Conservation (phyloP, 2,888 invertebrate genomes). For the Pheosia tremula region DNA sequence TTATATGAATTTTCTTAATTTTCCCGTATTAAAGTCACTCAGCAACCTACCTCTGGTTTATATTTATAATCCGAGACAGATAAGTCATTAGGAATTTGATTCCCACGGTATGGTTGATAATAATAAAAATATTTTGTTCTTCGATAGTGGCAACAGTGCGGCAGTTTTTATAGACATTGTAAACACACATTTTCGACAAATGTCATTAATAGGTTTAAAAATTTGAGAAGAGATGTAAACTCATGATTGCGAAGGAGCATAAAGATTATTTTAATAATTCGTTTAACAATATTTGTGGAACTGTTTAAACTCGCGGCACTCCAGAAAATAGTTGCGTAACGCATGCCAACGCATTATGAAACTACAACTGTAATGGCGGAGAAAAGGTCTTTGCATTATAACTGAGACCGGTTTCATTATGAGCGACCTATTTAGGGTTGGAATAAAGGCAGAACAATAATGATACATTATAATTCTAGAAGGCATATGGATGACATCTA, state of each 20-base stretch:
- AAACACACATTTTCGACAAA: too few species aligned
- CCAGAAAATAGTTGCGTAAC: conserved; percentile 47
- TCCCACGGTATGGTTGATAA: too few species aligned
- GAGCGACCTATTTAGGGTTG: conserved; percentile 1
- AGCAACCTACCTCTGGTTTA: too few species aligned
- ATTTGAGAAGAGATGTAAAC: background rate
- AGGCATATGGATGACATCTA: too few species aligned
- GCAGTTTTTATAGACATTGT: too few species aligned
- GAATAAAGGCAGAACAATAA: background rate
- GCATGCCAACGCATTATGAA: conserved; percentile 52
- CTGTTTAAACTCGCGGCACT: conserved; percentile 33
- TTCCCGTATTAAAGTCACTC: too few species aligned
- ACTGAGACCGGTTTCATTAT: conserved; percentile 9
- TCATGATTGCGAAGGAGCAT: background rate
- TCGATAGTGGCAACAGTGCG: too few species aligned
- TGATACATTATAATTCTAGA: too few species aligned
- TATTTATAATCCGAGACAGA: too few species aligned
- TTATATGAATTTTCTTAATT: too few species aligned
- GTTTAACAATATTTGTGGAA: conserved; percentile 38
- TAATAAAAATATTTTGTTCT: too few species aligned
- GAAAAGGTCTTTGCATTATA: conserved; percentile 39
- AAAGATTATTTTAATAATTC: conserved; percentile 4
- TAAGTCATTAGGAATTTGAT: too few species aligned
- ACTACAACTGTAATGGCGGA: conserved; percentile 31
- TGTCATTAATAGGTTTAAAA: background rate